These are phyloP conservation scores for Malurus elegans DNA, from an alignment of 2,113 vertebrate genomes.

Conservation along the genomic window DNA sequence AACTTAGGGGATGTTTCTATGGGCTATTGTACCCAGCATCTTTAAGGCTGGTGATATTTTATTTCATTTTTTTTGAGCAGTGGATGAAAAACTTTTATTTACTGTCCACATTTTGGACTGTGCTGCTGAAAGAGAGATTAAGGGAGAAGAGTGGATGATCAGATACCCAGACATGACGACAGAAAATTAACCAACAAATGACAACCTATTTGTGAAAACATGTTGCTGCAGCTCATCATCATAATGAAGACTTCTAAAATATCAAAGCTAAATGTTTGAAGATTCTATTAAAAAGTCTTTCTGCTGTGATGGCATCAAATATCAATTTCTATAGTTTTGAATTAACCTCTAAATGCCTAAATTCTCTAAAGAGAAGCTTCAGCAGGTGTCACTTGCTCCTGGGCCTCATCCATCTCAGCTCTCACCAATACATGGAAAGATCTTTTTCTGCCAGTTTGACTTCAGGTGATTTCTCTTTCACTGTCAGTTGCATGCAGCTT, in stretches of 20 bases:
- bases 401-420: background rate
- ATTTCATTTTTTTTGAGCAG: background rate
- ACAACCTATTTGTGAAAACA: background rate
- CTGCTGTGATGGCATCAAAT: background rate
- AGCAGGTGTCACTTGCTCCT: accelerated
- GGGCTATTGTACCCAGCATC: background rate
- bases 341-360: background rate
- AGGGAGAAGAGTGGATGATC: background rate
- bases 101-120: background rate
- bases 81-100: background rate
- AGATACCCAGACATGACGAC: background rate
- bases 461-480: background rate
- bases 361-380: background rate
- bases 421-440: background rate
- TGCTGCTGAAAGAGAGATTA: background rate
- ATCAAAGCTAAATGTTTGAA: background rate
- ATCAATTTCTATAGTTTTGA: background rate
- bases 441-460: background rate
- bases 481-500: background rate
- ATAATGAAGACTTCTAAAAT: background rate
- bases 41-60: background rate
- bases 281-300: background rate
- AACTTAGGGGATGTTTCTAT: accelerated
- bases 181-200: background rate
- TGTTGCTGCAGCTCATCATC: accelerated